phyloP scores from a whole-genome alignment of 2,113 vertebrate genomes.

The Aplodontia rufa region DNA sequence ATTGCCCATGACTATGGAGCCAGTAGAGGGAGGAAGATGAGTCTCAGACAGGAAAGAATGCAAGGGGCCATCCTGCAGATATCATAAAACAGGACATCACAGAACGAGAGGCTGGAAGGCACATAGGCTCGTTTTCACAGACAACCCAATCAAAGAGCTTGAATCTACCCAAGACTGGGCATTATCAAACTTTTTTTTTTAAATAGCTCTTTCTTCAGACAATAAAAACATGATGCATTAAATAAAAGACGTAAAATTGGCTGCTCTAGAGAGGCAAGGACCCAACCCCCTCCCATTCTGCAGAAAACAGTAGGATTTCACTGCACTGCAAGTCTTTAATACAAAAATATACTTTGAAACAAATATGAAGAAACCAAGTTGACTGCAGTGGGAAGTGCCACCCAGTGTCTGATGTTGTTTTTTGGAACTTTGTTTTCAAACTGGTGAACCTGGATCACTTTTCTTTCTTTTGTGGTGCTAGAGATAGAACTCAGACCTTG shows the following conservation, averaged over 20 bases:
- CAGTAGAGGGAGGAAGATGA: not conserved
- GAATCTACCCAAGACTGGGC: not conserved
- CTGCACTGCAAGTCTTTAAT: accelerated
- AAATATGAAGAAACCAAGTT: not conserved
- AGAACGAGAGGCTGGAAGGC: accelerated
- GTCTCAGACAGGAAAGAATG: not conserved
- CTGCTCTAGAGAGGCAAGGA: not conserved
- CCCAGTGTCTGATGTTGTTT: not conserved
- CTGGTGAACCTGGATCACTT: not conserved
- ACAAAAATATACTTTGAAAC: not conserved
- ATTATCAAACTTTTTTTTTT: not conserved
- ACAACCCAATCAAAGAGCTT: not conserved
- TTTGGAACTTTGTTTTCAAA: not conserved
- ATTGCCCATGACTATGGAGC: not conserved
- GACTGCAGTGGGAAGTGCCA: not conserved
- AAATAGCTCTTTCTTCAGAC: not conserved
- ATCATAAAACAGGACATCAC: no score
- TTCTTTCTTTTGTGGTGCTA: not conserved
- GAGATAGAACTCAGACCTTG: not conserved
- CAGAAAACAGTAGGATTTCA: not conserved
- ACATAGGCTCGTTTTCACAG: not conserved
- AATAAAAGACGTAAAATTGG: not conserved
- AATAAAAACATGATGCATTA: not conserved
- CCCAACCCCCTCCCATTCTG: not conserved
- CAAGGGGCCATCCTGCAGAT: no score